Evolutionary conservation across 1,140 invertebrate species (phyloP), one percentile per base, ranked within the genome.

Genomic region (Zaprionus lachaisei): DNA sequence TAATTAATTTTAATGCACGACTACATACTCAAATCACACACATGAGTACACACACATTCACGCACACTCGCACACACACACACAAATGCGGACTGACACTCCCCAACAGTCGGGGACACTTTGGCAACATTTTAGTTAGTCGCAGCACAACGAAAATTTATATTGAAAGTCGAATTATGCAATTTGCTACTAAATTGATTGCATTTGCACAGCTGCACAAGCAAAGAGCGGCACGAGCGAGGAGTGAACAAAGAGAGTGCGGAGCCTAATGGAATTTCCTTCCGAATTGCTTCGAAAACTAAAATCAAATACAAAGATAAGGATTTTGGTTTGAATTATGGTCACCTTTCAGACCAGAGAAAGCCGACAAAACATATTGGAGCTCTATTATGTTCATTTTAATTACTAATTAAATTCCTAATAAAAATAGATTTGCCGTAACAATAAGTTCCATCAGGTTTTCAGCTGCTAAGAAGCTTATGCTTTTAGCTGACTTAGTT

Each of bases 1-100:
- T 92, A 92, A 92, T 92, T 92, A 92, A 92, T 92, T 92, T 92
- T 92, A 92, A 92, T 92, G 91, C 91, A 85, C 91, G 78, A 87
- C 77, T 84, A 87, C 83, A 91, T 73, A 68, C 77, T 67, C 31
- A 73, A 72, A 72, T 72, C 65, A 71, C 51, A 60, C 67, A 79
- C 51, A 83, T 56, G 41, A 47, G 69, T 12, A 65, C 66, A 68
- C 54, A 63, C 51, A 37, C 34, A 57, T 7, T 31, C 28, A 7
- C 26, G 7, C 26, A 28, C 26, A 28, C 26, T 28, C 26, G 26
- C 49, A 56, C 24, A 65, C 47, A 66, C 47, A 66, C 31, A 51
- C 5, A 55, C 34, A 14, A 14, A 38, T 38, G 12, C 37, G 14
- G 4, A 44, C 15, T 17, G 41, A 47, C 41, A 47, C 41, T 17